A percentile compares a stretch with the other conserved stretches of the same genome.
Evolutionary conservation across 2,888 invertebrate genomes (phyloP).

Genomic region (Acrocera orbiculus): DNA sequence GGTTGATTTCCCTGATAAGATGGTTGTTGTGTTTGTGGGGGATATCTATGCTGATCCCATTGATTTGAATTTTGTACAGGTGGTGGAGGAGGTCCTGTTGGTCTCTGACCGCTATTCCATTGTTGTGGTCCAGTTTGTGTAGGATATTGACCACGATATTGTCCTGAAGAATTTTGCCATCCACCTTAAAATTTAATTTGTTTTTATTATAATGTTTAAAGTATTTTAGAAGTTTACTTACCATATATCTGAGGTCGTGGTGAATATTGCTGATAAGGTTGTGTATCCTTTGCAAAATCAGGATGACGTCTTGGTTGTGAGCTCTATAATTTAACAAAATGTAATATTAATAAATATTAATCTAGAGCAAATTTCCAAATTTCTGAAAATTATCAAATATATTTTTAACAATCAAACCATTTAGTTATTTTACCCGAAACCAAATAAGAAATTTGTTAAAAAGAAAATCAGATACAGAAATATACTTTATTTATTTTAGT

Average conservation of each 20-base stretch:
- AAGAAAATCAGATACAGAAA: no score
- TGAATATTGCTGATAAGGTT: constrained; percentile 46
- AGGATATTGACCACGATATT: constrained; percentile 33
- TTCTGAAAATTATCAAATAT: no score
- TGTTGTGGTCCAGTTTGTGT: constrained; percentile 24
- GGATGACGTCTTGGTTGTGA: constrained; percentile 63
- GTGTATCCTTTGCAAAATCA: constrained; percentile 62
- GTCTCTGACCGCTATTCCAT: constrained; percentile 15
- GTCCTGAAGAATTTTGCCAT: constrained; percentile 43
- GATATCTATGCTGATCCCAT: constrained; percentile 34
- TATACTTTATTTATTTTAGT: no score
- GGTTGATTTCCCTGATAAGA: no score
- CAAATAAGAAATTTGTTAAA: no score
- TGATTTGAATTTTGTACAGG: constrained; percentile 16
- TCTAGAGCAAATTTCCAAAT: no score
- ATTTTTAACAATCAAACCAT: no score
- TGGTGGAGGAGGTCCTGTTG: constrained; percentile 24
- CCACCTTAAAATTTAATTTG: constrained; percentile 24
- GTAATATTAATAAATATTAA: no score
- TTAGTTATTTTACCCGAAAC: no score
- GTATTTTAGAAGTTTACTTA: constrained; percentile 21
- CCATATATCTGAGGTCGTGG: constrained; percentile 50
- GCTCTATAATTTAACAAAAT: constrained; percentile 33
- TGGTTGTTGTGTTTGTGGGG: constrained; percentile 24
- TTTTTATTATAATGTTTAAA: neutral